These are phyloP conservation scores for Tichodroma muraria DNA, from an alignment of 2,113 vertebrate genomes.

Conservation along the genomic window DNA sequence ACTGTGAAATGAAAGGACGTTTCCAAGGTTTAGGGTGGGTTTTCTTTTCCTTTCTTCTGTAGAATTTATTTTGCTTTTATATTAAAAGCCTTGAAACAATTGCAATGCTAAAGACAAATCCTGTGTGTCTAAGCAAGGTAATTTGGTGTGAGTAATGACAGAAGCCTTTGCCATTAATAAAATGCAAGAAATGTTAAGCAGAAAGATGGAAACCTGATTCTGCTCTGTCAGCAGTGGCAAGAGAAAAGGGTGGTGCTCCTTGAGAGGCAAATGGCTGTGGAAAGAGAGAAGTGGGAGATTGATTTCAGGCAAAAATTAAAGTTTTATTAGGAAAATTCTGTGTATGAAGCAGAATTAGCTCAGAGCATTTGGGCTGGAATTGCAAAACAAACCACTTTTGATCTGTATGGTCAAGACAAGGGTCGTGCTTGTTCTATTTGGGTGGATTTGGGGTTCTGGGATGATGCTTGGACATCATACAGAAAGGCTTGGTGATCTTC, in stretches of 20 bases:
- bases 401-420: background rate
- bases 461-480: background rate
- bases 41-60: background rate
- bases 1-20: background rate
- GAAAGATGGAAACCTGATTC: background rate
- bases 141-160: background rate
- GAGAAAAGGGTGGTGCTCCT: background rate
- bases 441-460: background rate
- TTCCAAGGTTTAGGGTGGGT: background rate
- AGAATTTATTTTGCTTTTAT: slow-evolving; percentile 36
- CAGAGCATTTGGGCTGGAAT: background rate
- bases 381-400: background rate
- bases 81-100: slow-evolving; percentile 30
- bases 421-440: background rate
- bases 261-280: background rate
- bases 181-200: background rate
- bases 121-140: background rate
- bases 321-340: background rate
- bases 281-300: background rate
- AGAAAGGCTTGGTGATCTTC: background rate
- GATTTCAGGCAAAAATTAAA: background rate
- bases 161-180: background rate
- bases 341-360: background rate
- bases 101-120: background rate
- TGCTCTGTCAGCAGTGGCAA: background rate